Evolutionary conservation across 2,888 invertebrate species (phyloP).

Genomic region (Ornithoptera priamus): DNA sequence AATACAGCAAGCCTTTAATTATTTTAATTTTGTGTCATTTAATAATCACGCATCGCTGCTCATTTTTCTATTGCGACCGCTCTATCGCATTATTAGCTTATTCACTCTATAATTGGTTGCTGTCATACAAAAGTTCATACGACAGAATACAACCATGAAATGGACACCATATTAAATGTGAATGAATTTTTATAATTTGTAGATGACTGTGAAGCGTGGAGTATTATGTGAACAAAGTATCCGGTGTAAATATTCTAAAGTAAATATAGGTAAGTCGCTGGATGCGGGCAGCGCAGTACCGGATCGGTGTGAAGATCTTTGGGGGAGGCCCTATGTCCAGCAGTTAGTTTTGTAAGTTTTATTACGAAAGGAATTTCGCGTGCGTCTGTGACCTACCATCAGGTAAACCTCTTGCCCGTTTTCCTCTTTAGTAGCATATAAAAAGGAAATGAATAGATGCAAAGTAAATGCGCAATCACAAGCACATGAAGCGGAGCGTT

Average conservation of each 20-base stretch:
- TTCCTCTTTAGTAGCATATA: too few relatives aligned
- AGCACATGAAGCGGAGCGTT: neutral
- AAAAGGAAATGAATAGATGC: too few relatives aligned
- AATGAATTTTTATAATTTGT: neutral
- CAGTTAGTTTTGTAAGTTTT: neutral
- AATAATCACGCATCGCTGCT: constrained; percentile 32
- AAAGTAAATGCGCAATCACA: neutral
- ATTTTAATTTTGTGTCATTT: constrained; percentile 46
- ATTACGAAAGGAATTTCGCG: neutral
- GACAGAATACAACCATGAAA: constrained; percentile 5
- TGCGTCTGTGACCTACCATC: neutral
- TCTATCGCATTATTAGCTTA: constrained; percentile 29
- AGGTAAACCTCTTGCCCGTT: neutral
- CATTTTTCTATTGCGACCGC: constrained; percentile 27
- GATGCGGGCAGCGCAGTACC: too few relatives aligned
- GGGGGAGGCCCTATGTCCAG: too few relatives aligned
- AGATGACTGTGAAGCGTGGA: neutral
- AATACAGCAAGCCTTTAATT: constrained; percentile 39
- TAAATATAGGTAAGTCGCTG: neutral
- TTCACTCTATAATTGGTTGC: constrained; percentile 11
- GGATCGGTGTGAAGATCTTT: too few relatives aligned
- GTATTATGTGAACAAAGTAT: neutral
- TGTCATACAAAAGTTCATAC: constrained; percentile 13
- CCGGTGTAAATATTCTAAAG: neutral
- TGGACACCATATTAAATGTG: neutral